phyloP scores from a whole-genome alignment of 2,888 invertebrate genomes.

The Candidula unifasciata region DNA sequence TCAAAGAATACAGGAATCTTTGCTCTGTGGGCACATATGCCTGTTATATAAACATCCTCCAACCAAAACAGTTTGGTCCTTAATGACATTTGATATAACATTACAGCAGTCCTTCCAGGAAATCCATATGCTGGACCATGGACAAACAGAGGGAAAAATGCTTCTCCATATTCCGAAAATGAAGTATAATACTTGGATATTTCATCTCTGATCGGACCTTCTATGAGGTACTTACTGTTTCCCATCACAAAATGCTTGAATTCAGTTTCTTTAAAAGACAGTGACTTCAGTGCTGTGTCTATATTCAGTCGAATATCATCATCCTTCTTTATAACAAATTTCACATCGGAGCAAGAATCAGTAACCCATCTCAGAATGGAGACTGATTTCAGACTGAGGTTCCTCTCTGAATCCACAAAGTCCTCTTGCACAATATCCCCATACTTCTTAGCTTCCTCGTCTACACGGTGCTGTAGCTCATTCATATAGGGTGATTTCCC shows the following conservation, averaged over 20 bases:
- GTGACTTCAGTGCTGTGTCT: background rate
- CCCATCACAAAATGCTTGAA: slow-evolving; percentile 40
- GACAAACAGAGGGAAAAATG: slow-evolving; percentile 41
- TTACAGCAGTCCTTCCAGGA: slow-evolving; percentile 22
- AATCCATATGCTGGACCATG: slow-evolving; percentile 45
- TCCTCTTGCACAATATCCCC: slow-evolving; percentile 42
- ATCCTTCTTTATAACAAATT: slow-evolving; percentile 45
- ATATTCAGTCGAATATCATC: slow-evolving; percentile 36
- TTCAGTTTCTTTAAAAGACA: background rate
- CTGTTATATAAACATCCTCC: slow-evolving; percentile 46
- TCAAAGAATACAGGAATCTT: slow-evolving; percentile 46
- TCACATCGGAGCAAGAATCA: slow-evolving; percentile 15
- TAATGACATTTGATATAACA: slow-evolving; percentile 33
- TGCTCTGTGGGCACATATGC: slow-evolving; percentile 40
- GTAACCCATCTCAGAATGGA: slow-evolving; percentile 36
- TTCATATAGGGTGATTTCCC: background rate
- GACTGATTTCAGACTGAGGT: slow-evolving; percentile 43
- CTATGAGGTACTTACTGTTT: slow-evolving; percentile 44
- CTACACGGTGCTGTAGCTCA: slow-evolving; percentile 13
- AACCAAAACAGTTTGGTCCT: slow-evolving; percentile 44
- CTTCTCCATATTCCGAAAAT: slow-evolving; percentile 23
- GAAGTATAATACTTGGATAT: slow-evolving; percentile 44
- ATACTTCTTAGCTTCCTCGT: slow-evolving; percentile 6
- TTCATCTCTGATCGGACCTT: slow-evolving; percentile 44
- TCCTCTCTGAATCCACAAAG: slow-evolving; percentile 23